phyloP scores from a whole-genome alignment of 2,113 vertebrate species.

The Neolamprologus fasciatus region DNA sequence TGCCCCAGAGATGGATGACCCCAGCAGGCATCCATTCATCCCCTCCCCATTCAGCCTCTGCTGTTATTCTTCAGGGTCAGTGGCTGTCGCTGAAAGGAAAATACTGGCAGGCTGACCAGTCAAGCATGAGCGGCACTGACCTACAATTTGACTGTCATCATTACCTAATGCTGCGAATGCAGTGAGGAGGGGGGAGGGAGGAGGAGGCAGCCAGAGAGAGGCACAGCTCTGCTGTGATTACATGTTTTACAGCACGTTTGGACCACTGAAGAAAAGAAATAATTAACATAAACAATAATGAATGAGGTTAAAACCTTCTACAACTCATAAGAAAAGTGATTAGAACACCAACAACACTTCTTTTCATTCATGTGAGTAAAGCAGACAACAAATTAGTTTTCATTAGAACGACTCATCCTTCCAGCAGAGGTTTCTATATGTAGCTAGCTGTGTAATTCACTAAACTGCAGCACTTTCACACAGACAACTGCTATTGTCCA shows the following conservation, averaged over 20 bases:
- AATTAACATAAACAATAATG: background rate
- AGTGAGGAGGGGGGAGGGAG: background rate
- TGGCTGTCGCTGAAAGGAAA: conserved; percentile 49
- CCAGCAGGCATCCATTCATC: conserved; percentile 38
- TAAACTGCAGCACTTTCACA: background rate
- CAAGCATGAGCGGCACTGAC: conserved; percentile 60
- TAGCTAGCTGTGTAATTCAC: background rate
- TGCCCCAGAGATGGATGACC: conserved; percentile 4
- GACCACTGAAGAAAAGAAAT: background rate
- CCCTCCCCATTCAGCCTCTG: conserved; percentile 11
- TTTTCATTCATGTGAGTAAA: background rate
- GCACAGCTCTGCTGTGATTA: background rate
- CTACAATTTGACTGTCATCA: conserved; percentile 60
- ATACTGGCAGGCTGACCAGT: conserved; percentile 52
- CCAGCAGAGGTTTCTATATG: background rate
- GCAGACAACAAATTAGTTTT: background rate
- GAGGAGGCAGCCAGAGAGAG: background rate
- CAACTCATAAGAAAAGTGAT: background rate
- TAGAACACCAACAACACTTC: background rate
- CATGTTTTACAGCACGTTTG: background rate
- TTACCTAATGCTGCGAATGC: conserved; percentile 39
- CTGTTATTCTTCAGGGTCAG: conserved; percentile 65
- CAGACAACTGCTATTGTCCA: background rate
- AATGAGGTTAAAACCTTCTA: background rate
- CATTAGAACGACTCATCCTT: background rate